Conservation (phyloP, 37 sponge, comb jelly and placozoan genomes). For the Haliclona indistincta region DNA sequence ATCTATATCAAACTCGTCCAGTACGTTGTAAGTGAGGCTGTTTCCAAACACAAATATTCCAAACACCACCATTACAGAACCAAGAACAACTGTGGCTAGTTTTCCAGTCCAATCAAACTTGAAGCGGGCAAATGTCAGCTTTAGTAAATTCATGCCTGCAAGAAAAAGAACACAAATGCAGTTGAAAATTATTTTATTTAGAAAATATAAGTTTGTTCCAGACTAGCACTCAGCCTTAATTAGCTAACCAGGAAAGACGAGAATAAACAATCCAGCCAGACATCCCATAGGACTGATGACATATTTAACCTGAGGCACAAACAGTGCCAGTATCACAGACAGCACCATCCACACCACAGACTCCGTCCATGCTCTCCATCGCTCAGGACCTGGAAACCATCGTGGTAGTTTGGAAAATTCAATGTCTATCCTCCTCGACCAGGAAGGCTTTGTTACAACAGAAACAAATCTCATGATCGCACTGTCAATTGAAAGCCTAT, state of each 20-base stretch:
- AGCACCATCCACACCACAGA: conserved; percentile 52
- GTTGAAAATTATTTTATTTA: no score
- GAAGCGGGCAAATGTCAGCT: neutral
- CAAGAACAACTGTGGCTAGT: neutral
- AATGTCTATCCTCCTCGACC: no score
- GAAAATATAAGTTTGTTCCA: no score
- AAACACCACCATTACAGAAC: conserved; percentile 1
- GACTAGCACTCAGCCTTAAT: no score
- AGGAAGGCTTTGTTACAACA: no score
- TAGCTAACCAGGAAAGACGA: conserved; percentile 77
- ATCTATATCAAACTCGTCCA: conserved; percentile 15
- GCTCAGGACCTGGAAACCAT: no score
- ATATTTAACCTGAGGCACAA: conserved; percentile 55
- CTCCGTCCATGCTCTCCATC: no score
- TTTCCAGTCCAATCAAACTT: no score
- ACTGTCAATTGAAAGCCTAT: no score
- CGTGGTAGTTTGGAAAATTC: no score
- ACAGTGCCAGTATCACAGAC: conserved; percentile 63
- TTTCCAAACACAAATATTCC: conserved; percentile 41
- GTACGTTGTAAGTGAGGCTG: conserved; percentile 28
- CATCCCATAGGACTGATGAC: conserved; percentile 74
- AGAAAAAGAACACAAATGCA: neutral
- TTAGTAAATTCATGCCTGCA: conserved; percentile 6
- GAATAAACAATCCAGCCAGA: conserved; percentile 78
- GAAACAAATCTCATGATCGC: no score